These are phyloP conservation scores for Rhagoletis zephyria DNA, from an alignment of 1,140 invertebrate species.

Conservation along the genomic window DNA sequence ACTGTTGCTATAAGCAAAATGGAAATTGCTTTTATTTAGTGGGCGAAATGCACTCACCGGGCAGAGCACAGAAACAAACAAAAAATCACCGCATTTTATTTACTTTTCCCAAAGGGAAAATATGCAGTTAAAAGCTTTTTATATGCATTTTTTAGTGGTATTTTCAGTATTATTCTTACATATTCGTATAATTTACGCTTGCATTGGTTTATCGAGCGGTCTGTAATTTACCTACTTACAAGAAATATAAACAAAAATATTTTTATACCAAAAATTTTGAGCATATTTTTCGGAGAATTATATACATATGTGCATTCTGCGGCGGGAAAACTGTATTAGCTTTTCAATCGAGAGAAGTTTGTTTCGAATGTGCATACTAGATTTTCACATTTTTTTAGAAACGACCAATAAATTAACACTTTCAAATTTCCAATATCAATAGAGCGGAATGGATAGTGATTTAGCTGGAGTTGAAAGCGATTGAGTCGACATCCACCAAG, in stretches of 20 bases:
- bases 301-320: background rate
- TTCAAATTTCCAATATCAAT: no score
- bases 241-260: constrained; percentile 40
- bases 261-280: constrained; percentile 7
- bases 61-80: background rate
- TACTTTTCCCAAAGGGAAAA: constrained; percentile 48
- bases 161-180: background rate
- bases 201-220: background rate
- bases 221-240: constrained; percentile 35
- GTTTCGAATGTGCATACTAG: background rate
- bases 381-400: no score
- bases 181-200: background rate
- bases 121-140: constrained; percentile 49
- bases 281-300: background rate
- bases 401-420: no score
- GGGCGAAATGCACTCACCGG: constrained; percentile 15
- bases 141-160: background rate
- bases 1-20: background rate
- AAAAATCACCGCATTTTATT: background rate
- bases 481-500: no score
- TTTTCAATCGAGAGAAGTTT: background rate
- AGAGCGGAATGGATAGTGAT: no score
- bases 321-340: background rate
- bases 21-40: constrained; percentile 50
- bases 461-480: no score